Base-by-base conservation (phyloP, 2,113 vertebrate species). In the Leptocoma aspasia region DNA sequence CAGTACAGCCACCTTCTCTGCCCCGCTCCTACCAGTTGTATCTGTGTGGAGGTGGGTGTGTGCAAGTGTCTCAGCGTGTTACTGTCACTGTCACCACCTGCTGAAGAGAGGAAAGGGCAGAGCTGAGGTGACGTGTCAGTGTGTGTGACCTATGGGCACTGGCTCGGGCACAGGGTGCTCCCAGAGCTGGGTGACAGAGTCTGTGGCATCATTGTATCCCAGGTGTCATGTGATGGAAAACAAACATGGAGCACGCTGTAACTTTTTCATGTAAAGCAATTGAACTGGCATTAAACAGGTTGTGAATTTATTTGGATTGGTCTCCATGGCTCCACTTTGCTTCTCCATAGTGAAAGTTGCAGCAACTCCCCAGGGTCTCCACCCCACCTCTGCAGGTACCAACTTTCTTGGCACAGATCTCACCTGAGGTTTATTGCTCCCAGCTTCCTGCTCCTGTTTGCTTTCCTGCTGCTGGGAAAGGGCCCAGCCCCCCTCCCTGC, bases 261-360 rank as follows among this genome's bases (percentile, higher is more conserved):
- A 82, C 45, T 86, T 78, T 60, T 89, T 84, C 71, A 10, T 94
- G 91, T 90, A 86, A 89, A 83, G 49, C 82, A 27, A 89, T 57
- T 22, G 84, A 49, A 72, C 64, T 87, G 95, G 90, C 97, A 96
- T 97, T 97, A 97, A 97, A 96, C n/a, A 88, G 84, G 71, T 82
- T 47, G 73, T 97, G 92, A 90, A 71, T 83, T 95, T 68, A 30
- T 3, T 70, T 7, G 49, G 31, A 24, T 44, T 77, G 42, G 23
- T 42, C 12, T 88, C 8, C 5, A 7, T 68, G 63, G 26, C 39
- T 89, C 17, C 1, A 0, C 41, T 68, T 61, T 22, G 33, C n/a
- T 83, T 91, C 41, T 57, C 17, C 6, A 2, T 1, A 59, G 39
- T 0, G 1, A 35, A 39, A 47, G 37, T 9, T 9, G 11, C 15